Percentiles rank a stretch among this genome's conserved stretches.
These are phyloP conservation scores for Drosophila pseudoobscura DNA, from an alignment of 1,140 invertebrate genomes.

Conservation along the genomic window DNA sequence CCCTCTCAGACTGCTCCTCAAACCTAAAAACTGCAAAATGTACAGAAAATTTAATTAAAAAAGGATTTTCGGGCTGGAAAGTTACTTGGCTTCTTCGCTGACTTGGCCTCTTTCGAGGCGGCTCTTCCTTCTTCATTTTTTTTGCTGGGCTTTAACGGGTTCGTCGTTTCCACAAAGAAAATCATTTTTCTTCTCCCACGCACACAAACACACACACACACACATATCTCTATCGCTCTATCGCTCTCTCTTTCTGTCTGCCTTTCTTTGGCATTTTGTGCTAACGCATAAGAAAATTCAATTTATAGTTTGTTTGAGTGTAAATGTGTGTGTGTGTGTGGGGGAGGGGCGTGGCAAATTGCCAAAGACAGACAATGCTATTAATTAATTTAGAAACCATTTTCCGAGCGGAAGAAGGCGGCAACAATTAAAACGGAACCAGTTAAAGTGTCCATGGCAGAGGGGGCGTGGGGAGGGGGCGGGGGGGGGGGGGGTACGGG, in stretches of 20 bases:
- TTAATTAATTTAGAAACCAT: constrained; percentile 73
- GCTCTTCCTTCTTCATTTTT: background rate
- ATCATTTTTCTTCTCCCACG: constrained; percentile 53
- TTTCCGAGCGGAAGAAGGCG: constrained; percentile 38
- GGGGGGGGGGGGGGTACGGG: background rate
- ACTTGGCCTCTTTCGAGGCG: constrained; percentile 50
- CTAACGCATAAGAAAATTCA: constrained; percentile 73
- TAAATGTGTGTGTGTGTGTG: background rate
- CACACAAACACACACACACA: constrained; percentile 1
- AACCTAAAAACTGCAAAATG: constrained; percentile 80
- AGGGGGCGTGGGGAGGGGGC: too few species aligned
- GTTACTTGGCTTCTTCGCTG: constrained; percentile 75
- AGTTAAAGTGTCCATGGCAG: constrained; percentile 27
- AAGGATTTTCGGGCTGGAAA: constrained; percentile 76
- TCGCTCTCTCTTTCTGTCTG: constrained; percentile 13
- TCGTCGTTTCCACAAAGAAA: constrained; percentile 35
- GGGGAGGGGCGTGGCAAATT: constrained; percentile 58
- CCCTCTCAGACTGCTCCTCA: constrained; percentile 48
- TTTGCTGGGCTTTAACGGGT: constrained; percentile 4
- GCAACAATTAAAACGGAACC: constrained; percentile 52
- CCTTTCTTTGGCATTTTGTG: constrained; percentile 24
- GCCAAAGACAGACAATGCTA: constrained; percentile 69
- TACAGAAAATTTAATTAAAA: constrained; percentile 81
- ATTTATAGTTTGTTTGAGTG: constrained; percentile 69
- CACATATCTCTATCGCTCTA: constrained; percentile 6